Conservation (phyloP, 2,797 vertebrate species). For the Sebastes steindachneri region DNA sequence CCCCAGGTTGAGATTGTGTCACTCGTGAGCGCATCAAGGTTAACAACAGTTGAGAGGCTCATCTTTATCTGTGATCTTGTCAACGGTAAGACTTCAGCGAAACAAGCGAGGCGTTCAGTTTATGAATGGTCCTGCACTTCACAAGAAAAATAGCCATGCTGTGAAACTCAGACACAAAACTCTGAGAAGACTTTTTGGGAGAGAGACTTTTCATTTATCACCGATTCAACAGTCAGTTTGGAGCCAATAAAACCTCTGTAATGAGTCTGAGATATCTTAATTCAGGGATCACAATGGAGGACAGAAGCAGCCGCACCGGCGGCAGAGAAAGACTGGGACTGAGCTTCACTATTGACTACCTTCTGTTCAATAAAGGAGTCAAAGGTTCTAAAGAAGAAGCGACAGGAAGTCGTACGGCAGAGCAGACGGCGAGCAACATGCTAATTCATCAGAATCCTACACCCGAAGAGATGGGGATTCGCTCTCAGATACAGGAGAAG, state of each 20-base stretch:
- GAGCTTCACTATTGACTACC: conserved; percentile 87
- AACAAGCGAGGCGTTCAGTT: conserved; percentile 32
- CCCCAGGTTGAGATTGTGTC: conserved; percentile 59
- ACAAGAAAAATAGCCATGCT: conserved; percentile 35
- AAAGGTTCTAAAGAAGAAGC: conserved; percentile 62
- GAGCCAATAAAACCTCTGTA: conserved; percentile 26
- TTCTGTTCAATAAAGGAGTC: conserved; percentile 82
- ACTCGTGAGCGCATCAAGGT: conserved; percentile 65
- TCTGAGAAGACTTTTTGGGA: conserved; percentile 14
- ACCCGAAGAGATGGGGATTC: conserved; percentile 54
- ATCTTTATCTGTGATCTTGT: conserved; percentile 79
- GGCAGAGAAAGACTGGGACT: conserved; percentile 76
- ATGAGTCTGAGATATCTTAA: conserved; percentile 58
- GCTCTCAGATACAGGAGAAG: conserved; percentile 36
- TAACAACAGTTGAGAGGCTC: conserved; percentile 79
- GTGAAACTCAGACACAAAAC: conserved; percentile 32
- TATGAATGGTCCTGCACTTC: conserved; percentile 28
- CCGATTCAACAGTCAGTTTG: conserved; percentile 12
- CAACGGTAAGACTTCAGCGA: conserved; percentile 55
- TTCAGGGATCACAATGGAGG: conserved; percentile 69
- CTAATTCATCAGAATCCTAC: conserved; percentile 56
- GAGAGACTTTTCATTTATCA: conserved; percentile 34
- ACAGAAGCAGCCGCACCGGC: conserved; percentile 52
- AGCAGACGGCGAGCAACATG: conserved; percentile 39
- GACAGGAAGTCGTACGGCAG: conserved; percentile 39